Base-by-base conservation (phyloP, 2,888 invertebrate species). In the Drosophila affinis region DNA sequence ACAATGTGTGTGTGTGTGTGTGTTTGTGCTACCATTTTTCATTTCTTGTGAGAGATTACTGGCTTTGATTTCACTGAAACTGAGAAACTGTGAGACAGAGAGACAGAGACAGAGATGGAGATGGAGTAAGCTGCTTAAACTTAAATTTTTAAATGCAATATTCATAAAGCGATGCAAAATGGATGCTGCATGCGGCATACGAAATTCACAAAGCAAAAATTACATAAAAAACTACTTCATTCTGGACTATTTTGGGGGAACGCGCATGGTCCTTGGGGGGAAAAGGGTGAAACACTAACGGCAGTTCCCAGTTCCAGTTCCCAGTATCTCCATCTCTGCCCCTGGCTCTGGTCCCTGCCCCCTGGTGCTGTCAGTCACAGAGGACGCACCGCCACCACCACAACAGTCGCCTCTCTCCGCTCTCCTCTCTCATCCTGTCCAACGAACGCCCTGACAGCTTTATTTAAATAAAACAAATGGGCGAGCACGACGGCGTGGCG, bases 401-500 rank as follows among this genome's bases (percentile, higher is more conserved):
- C 4, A 45, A 29, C 32, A 5, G 46, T 29, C 32, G 21, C 48
- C 58, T 48, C 48, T 10, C 45, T 59, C 24, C 21, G 2, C 21
- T 21, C 21, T 21, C 21, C 58, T 48, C 39, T 10, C 45, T 59
- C 24, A 32, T 55, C 17, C 56, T 46, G 72, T 71, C 68, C 68
- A 68, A 65, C 63, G 18, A 67, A 58, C 65, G 76, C 32, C 68
- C 72, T 80, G 87, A 85, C 80, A 84, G 87, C 80, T 87, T 80
- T 76, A 78, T 81, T 75, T 79, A 81, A 81, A 84, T 83, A 81
- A 83, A 86, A 71, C 77, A 74, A 75, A 76, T 81, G 70, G 45
- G 65, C 67, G 76, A 64, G 73, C 61, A 76, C 47, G 44, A 48
- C 47, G 62, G 64, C 57, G 39, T 39, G 39, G 39, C 39, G 39